Evolutionary conservation across 2,797 vertebrate species (phyloP).

Genomic region (Okamejei kenojei): DNA sequence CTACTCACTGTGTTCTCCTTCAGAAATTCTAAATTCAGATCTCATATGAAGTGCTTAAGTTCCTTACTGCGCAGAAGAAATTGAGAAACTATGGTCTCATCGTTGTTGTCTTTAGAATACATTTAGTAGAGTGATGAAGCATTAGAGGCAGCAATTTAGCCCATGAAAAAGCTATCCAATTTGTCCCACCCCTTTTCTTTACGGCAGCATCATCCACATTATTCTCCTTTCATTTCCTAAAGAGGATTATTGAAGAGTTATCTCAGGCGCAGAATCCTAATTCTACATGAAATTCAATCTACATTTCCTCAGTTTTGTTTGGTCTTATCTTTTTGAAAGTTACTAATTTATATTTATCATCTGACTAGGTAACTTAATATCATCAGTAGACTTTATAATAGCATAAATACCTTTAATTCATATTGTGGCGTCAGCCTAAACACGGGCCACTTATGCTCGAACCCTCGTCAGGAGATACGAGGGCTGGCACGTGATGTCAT

Average conservation of each 20-base stretch:
- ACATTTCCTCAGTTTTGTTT: constrained; percentile 19
- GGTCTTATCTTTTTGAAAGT: not conserved
- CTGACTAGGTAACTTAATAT: not conserved
- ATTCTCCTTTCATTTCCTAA: not conserved
- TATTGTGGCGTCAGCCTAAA: too few species aligned
- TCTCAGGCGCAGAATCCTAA: not conserved
- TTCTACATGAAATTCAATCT: constrained; percentile 1
- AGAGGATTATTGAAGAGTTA: not conserved
- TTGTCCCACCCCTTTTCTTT: not conserved
- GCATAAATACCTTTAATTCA: not conserved
- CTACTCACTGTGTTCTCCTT: not conserved
- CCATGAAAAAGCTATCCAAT: not conserved
- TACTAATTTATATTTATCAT: not conserved
- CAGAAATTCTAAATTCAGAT: not conserved
- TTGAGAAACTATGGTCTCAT: not conserved
- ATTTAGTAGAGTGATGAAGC: not conserved
- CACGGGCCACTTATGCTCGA: too few species aligned
- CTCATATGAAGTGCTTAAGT: not conserved
- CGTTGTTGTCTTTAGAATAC: not conserved
- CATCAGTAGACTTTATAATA: not conserved
- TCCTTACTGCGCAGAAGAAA: not conserved
- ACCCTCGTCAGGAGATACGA: too few species aligned
- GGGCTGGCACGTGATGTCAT: too few species aligned
- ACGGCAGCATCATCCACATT: too few species aligned
- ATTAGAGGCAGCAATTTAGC: not conserved